Percentiles rank a stretch among this genome's conserved stretches.
phyloP scores from a whole-genome alignment of 2,113 vertebrate genomes.

The Chionis minor region DNA sequence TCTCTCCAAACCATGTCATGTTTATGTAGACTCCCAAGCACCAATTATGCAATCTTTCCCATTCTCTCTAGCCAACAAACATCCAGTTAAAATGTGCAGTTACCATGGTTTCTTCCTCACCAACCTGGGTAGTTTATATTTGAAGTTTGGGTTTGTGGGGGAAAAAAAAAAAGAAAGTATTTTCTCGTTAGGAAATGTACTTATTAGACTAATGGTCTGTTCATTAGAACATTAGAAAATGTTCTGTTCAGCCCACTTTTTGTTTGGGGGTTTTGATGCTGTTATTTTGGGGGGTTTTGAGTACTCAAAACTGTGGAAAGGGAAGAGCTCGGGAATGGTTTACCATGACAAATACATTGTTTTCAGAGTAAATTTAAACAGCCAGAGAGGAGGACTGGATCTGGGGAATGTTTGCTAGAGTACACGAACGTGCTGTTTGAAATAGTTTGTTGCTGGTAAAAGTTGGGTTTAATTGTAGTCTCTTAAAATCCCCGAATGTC shows the following conservation, averaged over 20 bases:
- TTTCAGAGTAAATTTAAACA: slow-evolving; percentile 18
- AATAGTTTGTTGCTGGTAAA: slow-evolving; percentile 5
- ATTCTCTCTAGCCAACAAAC: slow-evolving; percentile 13
- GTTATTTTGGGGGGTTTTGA: neutral
- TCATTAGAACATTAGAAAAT: neutral
- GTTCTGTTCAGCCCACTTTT: neutral
- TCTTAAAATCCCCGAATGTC: neutral
- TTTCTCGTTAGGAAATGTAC: neutral
- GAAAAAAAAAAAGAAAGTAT: neutral
- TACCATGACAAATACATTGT: slow-evolving; percentile 43
- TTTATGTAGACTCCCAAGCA: neutral
- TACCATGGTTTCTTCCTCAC: slow-evolving; percentile 50
- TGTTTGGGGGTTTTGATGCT: neutral
- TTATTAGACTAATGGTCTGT: neutral
- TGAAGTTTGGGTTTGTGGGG: neutral
- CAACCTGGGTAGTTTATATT: neutral
- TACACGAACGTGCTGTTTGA: slow-evolving; percentile 21
- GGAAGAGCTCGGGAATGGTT: slow-evolving; percentile 2
- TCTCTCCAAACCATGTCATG: neutral
- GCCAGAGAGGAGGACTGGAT: neutral
- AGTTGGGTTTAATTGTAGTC: slow-evolving; percentile 54
- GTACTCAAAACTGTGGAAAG: neutral
- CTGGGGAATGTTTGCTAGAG: slow-evolving; percentile 1
- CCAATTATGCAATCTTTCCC: slow-evolving; percentile 29
- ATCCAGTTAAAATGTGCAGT: slow-evolving; percentile 23